Base-by-base conservation (phyloP, 2,113 vertebrate genomes). In the Hemibagrus wyckioides region DNA sequence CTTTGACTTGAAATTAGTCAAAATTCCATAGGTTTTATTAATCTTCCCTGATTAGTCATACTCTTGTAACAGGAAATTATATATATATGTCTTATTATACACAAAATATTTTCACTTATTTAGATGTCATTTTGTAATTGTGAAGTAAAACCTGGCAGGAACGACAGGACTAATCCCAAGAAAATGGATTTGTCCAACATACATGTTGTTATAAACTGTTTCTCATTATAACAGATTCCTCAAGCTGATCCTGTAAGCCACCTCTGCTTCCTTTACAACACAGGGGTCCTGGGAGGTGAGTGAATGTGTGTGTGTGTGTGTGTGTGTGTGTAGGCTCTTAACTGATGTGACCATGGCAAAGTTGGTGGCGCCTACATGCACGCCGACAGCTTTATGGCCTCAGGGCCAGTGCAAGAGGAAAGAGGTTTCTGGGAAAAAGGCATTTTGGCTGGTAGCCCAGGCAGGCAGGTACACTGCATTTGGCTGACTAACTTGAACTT, bases 381-480 rank as follows among this genome's bases (percentile, higher is more conserved):
- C 95, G 93, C 91, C 96, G 96, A 96, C 95, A 97, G 96, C 93
- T 97, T 97, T 97, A 96, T 94, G 92, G 95, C 94, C 93, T 92
- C 91, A 92, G 92, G 91, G 93, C 92, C 94, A 94, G 41, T 54
- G 93, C 90, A 92, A 93, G 89, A 96, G 93, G 93, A 95, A 96
- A 93, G 92, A 88, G 90, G 93, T 82, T 93, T 94, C 96, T 96
- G 95, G 94, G 94, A 96, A 90, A 75, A 96, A 94, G 90, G 94
- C 44, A 95, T 93, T 92, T 93, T 96, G 96, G 94, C 95, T 93
- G 90, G 94, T 94, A 94, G 96, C 96, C 95, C 95, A 96, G 93
- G 95, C 92, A 94, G 95, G 94, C 96, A 98, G 97, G 96, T 97
- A 97, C 93, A 95, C 95, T 94, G 83, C n/a, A 25, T 95, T 92